Conservation (phyloP, 2,888 invertebrate genomes). For the Trypoxylon attenuatum region DNA sequence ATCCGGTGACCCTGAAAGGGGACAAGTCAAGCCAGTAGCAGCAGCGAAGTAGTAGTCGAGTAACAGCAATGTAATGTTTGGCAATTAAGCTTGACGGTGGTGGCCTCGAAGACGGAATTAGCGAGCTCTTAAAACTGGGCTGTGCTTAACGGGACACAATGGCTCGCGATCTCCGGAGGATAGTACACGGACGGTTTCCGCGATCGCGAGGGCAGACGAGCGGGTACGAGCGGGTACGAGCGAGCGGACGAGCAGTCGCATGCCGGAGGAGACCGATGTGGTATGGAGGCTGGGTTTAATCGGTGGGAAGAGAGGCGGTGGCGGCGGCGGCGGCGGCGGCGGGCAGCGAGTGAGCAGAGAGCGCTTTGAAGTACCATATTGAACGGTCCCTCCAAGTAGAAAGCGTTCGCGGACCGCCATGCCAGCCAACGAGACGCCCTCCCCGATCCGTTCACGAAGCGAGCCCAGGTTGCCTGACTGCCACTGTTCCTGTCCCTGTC, state of each 20-base stretch:
- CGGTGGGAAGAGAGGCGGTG: background rate
- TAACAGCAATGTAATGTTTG: too few relatives aligned
- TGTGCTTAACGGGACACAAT: slow-evolving; percentile 7
- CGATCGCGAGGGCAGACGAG: too few relatives aligned
- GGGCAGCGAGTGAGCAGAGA: slow-evolving; percentile 7
- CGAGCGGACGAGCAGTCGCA: too few relatives aligned
- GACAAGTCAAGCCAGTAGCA: too few relatives aligned
- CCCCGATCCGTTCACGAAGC: too few relatives aligned
- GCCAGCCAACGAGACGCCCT: too few relatives aligned
- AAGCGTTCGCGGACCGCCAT: slow-evolving; percentile 47
- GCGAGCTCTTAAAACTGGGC: slow-evolving; percentile 35
- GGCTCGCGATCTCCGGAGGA: background rate
- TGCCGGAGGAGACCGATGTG: background rate
- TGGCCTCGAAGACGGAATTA: slow-evolving; percentile 52
- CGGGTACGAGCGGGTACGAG: too few relatives aligned
- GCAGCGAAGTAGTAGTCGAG: too few relatives aligned
- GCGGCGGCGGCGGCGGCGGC: too few relatives aligned
- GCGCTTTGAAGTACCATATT: slow-evolving; percentile 42
- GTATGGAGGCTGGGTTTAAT: background rate
- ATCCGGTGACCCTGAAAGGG: too few relatives aligned
- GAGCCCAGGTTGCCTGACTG: too few relatives aligned
- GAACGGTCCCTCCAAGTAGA: slow-evolving; percentile 58
- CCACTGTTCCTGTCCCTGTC: slow-evolving; percentile 9
- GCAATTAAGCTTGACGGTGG: slow-evolving; percentile 54
- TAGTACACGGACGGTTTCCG: background rate